Conservation (phyloP, 2,797 vertebrate species). For the Toxotes lorentzi region DNA sequence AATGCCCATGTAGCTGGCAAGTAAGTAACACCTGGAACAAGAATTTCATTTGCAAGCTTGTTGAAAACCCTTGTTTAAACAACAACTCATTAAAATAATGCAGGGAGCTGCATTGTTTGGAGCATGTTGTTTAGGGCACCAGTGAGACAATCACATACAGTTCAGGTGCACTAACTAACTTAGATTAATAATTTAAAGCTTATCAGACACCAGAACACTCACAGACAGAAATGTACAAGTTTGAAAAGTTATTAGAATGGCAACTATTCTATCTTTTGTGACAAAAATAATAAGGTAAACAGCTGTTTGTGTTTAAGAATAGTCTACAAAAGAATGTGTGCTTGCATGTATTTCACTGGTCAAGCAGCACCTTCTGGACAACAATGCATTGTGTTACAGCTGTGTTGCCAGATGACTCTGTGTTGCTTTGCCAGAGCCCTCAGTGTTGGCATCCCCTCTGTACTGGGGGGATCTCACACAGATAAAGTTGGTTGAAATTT, state of each 20-base stretch:
- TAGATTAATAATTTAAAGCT: too few species aligned
- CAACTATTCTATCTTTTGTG: too few species aligned
- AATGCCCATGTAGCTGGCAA: slow-evolving; percentile 95
- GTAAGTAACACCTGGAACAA: slow-evolving; percentile 83
- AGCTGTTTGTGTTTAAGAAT: background rate
- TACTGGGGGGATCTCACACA: too few species aligned
- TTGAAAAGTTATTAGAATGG: background rate
- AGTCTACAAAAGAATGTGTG: background rate
- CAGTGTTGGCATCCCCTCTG: too few species aligned
- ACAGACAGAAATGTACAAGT: background rate
- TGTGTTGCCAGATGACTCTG: background rate
- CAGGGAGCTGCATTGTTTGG: too few species aligned
- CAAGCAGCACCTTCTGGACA: background rate
- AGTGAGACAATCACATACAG: background rate
- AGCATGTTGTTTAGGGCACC: too few species aligned
- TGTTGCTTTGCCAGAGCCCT: background rate
- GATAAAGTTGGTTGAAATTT: background rate
- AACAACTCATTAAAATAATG: background rate
- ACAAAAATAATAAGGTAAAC: background rate
- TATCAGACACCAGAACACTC: background rate
- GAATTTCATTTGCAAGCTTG: background rate
- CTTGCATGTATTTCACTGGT: background rate
- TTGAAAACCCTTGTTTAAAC: background rate
- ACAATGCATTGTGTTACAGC: background rate
- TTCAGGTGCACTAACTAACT: background rate